Evolutionary conservation across 2,888 invertebrate species (phyloP).

Genomic region (Zygogramma bicolorata): DNA sequence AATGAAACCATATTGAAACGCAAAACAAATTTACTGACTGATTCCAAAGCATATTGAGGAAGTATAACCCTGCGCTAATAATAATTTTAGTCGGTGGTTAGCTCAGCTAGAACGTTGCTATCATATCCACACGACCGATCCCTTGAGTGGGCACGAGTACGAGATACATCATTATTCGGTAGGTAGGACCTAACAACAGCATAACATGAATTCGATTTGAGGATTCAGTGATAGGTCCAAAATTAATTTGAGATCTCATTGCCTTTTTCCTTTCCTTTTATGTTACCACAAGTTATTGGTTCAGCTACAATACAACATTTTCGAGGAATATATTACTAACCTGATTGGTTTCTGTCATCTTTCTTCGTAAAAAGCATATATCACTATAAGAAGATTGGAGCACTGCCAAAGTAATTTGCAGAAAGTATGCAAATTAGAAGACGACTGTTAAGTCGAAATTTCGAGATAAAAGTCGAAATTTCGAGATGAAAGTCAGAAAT

Average conservation of each 20-base stretch:
- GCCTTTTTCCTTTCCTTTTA: too few species aligned
- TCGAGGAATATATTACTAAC: not conserved
- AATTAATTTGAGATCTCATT: not conserved
- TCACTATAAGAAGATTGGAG: not conserved
- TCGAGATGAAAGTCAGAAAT: not conserved
- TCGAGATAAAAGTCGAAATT: not conserved
- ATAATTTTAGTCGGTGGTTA: not conserved
- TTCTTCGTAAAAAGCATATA: not conserved
- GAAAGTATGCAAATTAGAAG: too few species aligned
- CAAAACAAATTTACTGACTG: too few species aligned
- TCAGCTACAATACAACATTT: not conserved
- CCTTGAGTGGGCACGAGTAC: not conserved
- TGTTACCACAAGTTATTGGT: not conserved
- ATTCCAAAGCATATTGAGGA: too few species aligned
- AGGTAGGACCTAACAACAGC: too few species aligned
- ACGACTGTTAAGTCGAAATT: too few species aligned
- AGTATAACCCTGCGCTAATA: not conserved
- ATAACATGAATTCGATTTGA: not conserved
- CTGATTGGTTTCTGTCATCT: not conserved
- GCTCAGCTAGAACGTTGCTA: not conserved
- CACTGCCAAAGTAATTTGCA: too few species aligned
- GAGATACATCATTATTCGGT: not conserved
- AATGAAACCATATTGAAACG: too few species aligned
- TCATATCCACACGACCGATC: not conserved
- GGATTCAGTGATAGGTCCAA: not conserved